Conservation (phyloP, 2,797 vertebrate species). For the Neomorphus geoffroyi region DNA sequence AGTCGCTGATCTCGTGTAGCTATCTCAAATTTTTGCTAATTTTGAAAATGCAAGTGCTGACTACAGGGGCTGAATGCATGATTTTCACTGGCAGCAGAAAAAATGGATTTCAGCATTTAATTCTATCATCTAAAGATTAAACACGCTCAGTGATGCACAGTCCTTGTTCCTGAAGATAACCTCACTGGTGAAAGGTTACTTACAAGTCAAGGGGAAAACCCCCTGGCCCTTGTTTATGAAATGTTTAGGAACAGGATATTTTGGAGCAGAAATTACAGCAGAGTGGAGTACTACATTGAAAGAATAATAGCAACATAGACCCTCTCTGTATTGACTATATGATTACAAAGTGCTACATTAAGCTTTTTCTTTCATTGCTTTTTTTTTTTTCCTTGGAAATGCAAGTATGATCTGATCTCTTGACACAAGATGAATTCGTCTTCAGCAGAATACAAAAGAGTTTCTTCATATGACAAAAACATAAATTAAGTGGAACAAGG, state of each 20-base stretch:
- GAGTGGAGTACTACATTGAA: neutral
- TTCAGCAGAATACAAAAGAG: neutral
- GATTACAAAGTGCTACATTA: neutral
- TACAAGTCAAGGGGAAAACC: neutral
- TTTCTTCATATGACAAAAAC: neutral
- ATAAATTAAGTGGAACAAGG: neutral
- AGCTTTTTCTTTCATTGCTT: neutral
- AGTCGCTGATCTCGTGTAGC: neutral
- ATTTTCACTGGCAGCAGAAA: neutral
- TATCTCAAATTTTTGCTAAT: neutral
- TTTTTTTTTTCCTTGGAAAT: neutral
- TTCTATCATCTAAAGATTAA: neutral
- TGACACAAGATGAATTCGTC: neutral
- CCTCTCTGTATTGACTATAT: neutral
- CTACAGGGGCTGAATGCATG: neutral
- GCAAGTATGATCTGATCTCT: neutral
- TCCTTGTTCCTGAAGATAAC: neutral
- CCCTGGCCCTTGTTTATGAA: neutral
- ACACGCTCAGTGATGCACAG: fast-evolving
- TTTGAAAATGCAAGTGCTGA: neutral
- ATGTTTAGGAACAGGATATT: neutral
- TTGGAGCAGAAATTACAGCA: neutral
- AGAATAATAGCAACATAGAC: neutral
- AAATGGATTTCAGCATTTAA: neutral
- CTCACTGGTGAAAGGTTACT: neutral